phyloP scores from a whole-genome alignment of 2,113 vertebrate genomes.

The Labeo catla region DNA sequence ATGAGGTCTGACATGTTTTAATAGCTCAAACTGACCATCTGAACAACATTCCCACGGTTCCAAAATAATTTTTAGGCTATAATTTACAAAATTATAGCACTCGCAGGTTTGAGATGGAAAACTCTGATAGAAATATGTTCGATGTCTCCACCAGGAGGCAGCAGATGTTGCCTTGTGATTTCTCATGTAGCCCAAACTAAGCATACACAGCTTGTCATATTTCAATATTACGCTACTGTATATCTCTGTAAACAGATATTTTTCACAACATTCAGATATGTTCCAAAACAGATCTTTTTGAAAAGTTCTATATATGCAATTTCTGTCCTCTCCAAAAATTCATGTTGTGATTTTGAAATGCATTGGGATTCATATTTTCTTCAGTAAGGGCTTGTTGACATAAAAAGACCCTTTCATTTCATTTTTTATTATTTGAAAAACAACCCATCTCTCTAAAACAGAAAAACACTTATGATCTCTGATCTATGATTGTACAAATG shows the following conservation, averaged over 20 bases:
- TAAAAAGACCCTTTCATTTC: not conserved
- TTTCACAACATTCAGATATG: not conserved
- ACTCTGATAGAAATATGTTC: not conserved
- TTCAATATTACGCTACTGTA: not conserved
- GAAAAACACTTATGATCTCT: slow-evolving; percentile 18
- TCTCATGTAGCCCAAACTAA: not conserved
- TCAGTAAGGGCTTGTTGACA: not conserved
- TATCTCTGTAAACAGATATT: not conserved
- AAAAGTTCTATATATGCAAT: not conserved
- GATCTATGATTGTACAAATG: not conserved
- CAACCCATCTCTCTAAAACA: not conserved
- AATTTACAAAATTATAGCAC: not conserved
- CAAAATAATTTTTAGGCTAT: not conserved
- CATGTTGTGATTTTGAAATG: not conserved
- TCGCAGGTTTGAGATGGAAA: not conserved
- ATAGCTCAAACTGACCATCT: not conserved
- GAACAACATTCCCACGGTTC: not conserved
- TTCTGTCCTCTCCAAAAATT: not conserved
- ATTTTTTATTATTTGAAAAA: not conserved
- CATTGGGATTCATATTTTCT: not conserved
- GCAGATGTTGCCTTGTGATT: not conserved
- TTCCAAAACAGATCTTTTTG: not conserved
- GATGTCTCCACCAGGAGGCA: slow-evolving; percentile 1
- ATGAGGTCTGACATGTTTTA: not conserved
- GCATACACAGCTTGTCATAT: not conserved